Evolutionary conservation across 2,888 invertebrate species (phyloP), one percentile per base, ranked within the genome.

Genomic region (Orthosia gothica): DNA sequence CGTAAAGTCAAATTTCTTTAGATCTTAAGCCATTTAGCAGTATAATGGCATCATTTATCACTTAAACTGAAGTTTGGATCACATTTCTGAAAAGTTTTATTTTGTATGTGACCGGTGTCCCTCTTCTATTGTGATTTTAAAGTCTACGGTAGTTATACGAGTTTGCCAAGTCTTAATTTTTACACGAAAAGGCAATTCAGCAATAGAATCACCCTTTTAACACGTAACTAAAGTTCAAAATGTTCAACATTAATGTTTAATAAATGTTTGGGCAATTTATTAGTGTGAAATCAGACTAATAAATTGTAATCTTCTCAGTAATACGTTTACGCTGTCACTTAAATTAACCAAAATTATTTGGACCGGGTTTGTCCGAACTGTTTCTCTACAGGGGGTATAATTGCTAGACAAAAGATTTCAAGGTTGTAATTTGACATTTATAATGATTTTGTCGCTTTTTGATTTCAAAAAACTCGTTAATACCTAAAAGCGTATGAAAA

Each of bases 31-130:
- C 73, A 78, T 83, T 82, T 79, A 74, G 79, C 71, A 80, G 76
- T 72, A 87, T 91, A 89, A 90, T 83, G 87, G 87, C 81, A 79
- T 81, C 83, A 89, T 91, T 88, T 86, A 87, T 90, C 87, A 89
- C 76, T 69, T 72, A 52, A 81, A 67, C 81, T 70, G 76, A 85
- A 88, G 78, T 87, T 89, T 90, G 89, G 89, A 88, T 87, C 85
- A 83, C 68, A 84, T 87, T 87, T 81, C 80, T 62, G 78, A 74
- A 86, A 88, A 89, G 73, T 90, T 74, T 87, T 85, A 86, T 86
- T 85, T 86, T 87, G 83, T 83, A 78, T 82, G 75, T 79, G 65
- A 64, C 32, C 67, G 65, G 79, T 72, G 76, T 52, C 64, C 72
- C 77, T 81, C 63, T 61, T 69, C 76, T 67, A 73, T 75, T 86